phyloP scores from a whole-genome alignment of 1,140 invertebrate genomes.

The Littorina saxatilis region DNA sequence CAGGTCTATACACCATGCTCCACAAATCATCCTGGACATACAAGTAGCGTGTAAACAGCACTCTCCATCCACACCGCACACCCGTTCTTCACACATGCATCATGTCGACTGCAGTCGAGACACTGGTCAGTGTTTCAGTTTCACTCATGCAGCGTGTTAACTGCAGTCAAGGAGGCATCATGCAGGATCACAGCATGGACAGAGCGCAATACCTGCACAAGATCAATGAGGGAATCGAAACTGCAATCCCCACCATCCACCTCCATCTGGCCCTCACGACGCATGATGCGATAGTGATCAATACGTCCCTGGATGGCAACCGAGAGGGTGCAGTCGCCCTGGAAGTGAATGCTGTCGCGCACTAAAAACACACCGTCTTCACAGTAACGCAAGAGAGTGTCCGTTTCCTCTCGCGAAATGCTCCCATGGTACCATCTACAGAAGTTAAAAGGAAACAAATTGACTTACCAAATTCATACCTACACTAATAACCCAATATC shows the following conservation, averaged over 20 bases:
- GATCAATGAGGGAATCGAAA: slow-evolving; percentile 65
- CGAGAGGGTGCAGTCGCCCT: slow-evolving; percentile 98
- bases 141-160: no score
- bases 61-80: no score
- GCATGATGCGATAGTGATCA: slow-evolving; percentile 68
- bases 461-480: not conserved
- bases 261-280: slow-evolving; percentile 58
- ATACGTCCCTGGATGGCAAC: slow-evolving; percentile 79
- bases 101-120: no score
- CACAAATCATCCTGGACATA: not conserved
- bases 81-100: no score
- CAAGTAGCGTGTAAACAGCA: no score
- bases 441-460: no score
- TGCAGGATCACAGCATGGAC: slow-evolving; percentile 18
- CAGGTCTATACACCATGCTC: not conserved
- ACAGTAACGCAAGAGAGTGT: slow-evolving; percentile 83
- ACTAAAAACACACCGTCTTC: slow-evolving; percentile 97
- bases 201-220: slow-evolving; percentile 64
- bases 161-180: not conserved
- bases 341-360: slow-evolving; percentile 98
- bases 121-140: no score
- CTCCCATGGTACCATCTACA: slow-evolving; percentile 98
- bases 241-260: slow-evolving; percentile 69
- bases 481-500: no score
- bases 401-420: slow-evolving; percentile 96